Evolutionary conservation across 1,140 invertebrate species (phyloP).

Genomic region (Cepaea nemoralis): DNA sequence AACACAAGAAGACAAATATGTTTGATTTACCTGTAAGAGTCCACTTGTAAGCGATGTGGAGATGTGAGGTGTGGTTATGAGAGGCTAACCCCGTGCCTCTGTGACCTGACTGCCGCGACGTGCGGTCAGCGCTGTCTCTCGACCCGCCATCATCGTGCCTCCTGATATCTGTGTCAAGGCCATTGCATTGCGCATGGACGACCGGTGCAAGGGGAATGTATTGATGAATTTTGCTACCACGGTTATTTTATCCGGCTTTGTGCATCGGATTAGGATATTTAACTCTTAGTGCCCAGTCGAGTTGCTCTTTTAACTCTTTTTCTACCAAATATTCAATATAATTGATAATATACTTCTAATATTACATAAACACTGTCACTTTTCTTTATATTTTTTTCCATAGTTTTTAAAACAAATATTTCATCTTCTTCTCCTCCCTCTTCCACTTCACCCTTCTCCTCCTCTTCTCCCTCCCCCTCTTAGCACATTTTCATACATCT

Average conservation of each 20-base stretch:
- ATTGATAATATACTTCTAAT: no score
- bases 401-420: no score
- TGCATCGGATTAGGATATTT: no score
- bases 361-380: no score
- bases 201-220: not conserved
- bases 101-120: constrained; percentile 34
- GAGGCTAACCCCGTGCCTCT: constrained; percentile 20
- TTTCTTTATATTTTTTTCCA: not conserved
- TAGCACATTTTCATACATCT: not conserved
- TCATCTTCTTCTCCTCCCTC: no score
- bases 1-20: not conserved
- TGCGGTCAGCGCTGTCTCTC: constrained; percentile 33
- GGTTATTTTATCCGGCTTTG: not conserved
- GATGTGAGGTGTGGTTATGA: not conserved
- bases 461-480: not conserved
- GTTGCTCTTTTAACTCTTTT: no score
- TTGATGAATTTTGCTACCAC: not conserved
- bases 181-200: constrained; percentile 25
- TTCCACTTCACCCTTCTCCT: no score
- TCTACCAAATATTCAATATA: no score
- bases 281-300: no score
- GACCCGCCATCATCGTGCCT: constrained; percentile 30
- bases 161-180: constrained; percentile 33
- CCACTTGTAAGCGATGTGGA: not conserved
- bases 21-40: not conserved